Evolutionary conservation across 2,797 vertebrate genomes (phyloP), one percentile per base, ranked within the genome.

Genomic region (Setipinna tenuifilis): DNA sequence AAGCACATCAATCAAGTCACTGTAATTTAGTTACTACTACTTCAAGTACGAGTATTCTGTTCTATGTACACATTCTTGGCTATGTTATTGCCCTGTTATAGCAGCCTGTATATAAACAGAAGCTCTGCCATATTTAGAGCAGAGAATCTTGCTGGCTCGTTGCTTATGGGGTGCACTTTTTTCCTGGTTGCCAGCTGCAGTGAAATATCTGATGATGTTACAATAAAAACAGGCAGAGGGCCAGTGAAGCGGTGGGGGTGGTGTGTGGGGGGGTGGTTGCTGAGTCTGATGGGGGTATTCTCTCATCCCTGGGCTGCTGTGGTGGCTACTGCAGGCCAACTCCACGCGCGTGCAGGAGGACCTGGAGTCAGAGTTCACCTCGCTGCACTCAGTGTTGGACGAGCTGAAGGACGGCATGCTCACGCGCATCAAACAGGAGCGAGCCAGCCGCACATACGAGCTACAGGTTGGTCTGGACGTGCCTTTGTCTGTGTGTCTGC

Each of bases 361-460:
- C 85, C 91, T 99, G 89, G 97, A 97, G 87, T 90, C 92, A 0
- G 98, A 99, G 92, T 99, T 98, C 93, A 96, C 90, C 89, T 95
- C 96, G 0, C 95, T 99, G 1, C 96, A 96, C 81, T 19, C 93
- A 0, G 91, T 96, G 21, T 94, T 99, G 92, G 96, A 97, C 0
- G 97, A 97, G 92, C 94, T 98, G 90, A 99, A 98, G 94, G 97
- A 97, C 2, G 95, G 89, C 78, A 99, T 99, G 98, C 23, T 97
- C 87, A 98, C 97, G 19, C 97, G 97, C 82, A 98, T 99, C 91
- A 99, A 99, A 85, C 98, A 99, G 93, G 98, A 99, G 85, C 93
- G 96, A 0, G 97, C 98, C 91, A 97, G 96, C 88, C 96, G 97
- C 82, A 97, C 96, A 0, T 98, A 99, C 0, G 98, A 98, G 90